Conservation (phyloP, 2,888 invertebrate species). For the Pammene fasciana region DNA sequence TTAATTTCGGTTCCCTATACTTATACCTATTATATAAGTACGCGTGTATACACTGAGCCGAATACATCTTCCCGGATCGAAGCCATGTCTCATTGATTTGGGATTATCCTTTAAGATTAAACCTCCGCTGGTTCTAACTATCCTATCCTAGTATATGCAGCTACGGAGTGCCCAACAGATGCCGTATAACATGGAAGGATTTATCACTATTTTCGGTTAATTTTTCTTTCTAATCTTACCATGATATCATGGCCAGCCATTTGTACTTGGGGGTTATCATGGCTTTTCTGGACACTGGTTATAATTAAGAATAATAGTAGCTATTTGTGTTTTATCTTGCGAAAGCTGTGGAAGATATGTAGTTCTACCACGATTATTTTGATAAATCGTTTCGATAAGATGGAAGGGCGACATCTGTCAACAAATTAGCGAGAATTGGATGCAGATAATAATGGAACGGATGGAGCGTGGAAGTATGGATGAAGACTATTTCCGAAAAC, state of each 20-base stretch:
- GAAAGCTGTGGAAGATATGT: neutral
- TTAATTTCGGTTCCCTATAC: conserved; percentile 35
- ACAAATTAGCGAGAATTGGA: too few species aligned
- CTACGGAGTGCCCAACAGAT: conserved; percentile 15
- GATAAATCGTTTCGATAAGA: too few species aligned
- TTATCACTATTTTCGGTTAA: conserved; percentile 12
- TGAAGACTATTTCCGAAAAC: too few species aligned
- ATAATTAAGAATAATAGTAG: neutral
- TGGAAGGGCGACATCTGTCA: too few species aligned
- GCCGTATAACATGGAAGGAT: conserved; percentile 1
- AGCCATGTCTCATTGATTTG: conserved; percentile 48
- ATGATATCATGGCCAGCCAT: neutral
- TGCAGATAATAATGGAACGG: too few species aligned
- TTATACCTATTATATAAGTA: conserved; percentile 3
- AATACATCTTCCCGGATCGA: conserved; percentile 38
- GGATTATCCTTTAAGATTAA: conserved; percentile 58
- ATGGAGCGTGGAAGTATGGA: too few species aligned
- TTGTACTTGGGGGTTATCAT: conserved; percentile 9
- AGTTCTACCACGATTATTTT: neutral
- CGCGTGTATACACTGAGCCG: conserved; percentile 10
- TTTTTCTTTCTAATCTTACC: conserved; percentile 16
- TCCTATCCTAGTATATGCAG: conserved; percentile 42
- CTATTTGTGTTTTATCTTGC: neutral
- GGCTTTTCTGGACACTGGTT: neutral
- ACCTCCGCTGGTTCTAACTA: conserved; percentile 61